These are phyloP conservation scores for Chroicocephalus ridibundus DNA, from an alignment of 2,113 vertebrate species.

Conservation along the genomic window DNA sequence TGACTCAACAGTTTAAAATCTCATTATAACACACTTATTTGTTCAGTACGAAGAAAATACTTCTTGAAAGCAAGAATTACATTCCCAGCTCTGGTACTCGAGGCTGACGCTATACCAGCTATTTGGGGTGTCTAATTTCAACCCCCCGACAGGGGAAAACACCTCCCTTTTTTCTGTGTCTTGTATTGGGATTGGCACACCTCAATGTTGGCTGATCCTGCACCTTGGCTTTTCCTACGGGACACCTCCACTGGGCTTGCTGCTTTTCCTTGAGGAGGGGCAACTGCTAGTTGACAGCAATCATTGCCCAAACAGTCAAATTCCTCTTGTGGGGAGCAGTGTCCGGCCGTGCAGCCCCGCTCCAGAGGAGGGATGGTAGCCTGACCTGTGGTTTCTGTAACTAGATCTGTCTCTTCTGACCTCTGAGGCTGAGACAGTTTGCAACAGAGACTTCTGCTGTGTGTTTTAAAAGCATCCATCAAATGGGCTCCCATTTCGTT, in stretches of 20 bases:
- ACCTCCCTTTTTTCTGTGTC: neutral
- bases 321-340: neutral
- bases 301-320: neutral
- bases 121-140: neutral
- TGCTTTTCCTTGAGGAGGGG: neutral
- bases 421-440: neutral
- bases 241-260: neutral
- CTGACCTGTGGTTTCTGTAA: neutral
- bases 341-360: neutral
- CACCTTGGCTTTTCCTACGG: neutral
- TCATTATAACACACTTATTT: neutral
- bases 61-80: neutral
- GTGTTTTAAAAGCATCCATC: neutral
- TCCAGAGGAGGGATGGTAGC: neutral
- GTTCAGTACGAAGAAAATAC: neutral
- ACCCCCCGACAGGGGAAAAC: fast-evolving
- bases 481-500: neutral
- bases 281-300: neutral
- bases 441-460: neutral
- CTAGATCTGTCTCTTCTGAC: neutral
- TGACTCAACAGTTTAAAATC: neutral
- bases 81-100: neutral
- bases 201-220: neutral
- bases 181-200: neutral
- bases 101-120: neutral